Base-by-base conservation (phyloP, 2,113 vertebrate species). In the Clarias batrachus region DNA sequence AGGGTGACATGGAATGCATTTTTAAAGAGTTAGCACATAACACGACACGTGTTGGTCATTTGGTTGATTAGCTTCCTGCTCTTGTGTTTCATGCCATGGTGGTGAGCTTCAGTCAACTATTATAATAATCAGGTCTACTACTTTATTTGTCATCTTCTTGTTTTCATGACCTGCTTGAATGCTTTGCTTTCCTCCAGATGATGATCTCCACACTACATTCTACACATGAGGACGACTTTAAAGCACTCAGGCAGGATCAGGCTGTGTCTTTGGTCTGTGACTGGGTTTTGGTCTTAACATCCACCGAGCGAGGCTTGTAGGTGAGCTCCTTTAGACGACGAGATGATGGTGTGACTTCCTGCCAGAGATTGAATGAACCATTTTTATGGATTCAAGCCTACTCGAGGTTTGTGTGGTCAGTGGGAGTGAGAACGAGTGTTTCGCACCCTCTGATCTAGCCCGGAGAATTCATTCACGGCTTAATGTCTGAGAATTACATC, bases 401-500 rank as follows among this genome's bases (percentile, higher is more conserved):
- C 78, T 60, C 9, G 9, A 25, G 17, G 27, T 62, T 81, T 81
- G 30, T 62, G 81, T 82, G 81, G 81, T 82, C 81, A 82, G 37
- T 54, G 37, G 41, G 37, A 17, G 62, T 13, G 23, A 82, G 62
- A 82, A 12, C 7, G 62, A 52, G 25, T 27, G 25, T 82, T 66
- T 82, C 7, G 4, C 81, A 66, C 62, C 62, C 25, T 17, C 41
- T 82, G 41, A 37, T 65, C 41, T 27, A 27, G 37, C 33, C 6
- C 37, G 19, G 81, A 19, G 81, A 66, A 82, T 82, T 62, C 14
- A 82, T 66, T 82, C 41, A 82, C 16, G 1, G 41, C 80, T 82
- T 82, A 48, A 65, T 82, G 21, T 82, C 78, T 60, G 60, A 27
- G 81, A 82, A 82, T 66, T 82, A 52, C 62, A 66, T 82, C 5